A percentile compares a stretch with the other conserved stretches of the same genome.
These are phyloP conservation scores for Lophius americanus DNA, from an alignment of 2,797 vertebrate genomes.

Conservation along the genomic window DNA sequence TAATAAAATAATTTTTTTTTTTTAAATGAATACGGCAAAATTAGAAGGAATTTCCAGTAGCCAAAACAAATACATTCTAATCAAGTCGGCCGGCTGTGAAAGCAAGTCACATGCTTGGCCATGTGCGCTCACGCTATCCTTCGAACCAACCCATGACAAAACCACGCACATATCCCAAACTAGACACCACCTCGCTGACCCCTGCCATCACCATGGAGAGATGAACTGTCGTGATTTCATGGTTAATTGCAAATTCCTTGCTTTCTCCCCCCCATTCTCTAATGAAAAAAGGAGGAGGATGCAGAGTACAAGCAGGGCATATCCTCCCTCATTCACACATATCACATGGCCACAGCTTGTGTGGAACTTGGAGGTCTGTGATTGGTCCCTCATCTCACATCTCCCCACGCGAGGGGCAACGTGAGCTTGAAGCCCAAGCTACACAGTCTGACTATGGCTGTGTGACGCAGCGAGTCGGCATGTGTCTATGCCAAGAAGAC, in stretches of 20 bases:
- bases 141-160: slow-evolving; percentile 19
- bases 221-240: slow-evolving; percentile 30
- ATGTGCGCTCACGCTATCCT: slow-evolving; percentile 42
- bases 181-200: slow-evolving; percentile 2
- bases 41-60: background rate
- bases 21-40: background rate
- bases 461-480: slow-evolving; percentile 16
- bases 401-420: slow-evolving; percentile 67
- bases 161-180: background rate
- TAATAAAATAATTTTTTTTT: too few relatives aligned
- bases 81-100: slow-evolving; percentile 17
- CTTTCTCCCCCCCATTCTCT: slow-evolving; percentile 24
- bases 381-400: slow-evolving; percentile 60
- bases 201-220: slow-evolving; percentile 12
- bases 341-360: slow-evolving; percentile 74
- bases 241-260: slow-evolving; percentile 38
- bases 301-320: slow-evolving; percentile 16
- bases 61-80: slow-evolving; percentile 13
- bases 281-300: slow-evolving; percentile 18
- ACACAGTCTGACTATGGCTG: slow-evolving; percentile 20
- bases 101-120: slow-evolving; percentile 57
- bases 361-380: slow-evolving; percentile 46
- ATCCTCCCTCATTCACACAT: slow-evolving; percentile 43
- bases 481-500: slow-evolving; percentile 2
- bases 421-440: slow-evolving; percentile 62